phyloP scores from a whole-genome alignment of 2,888 invertebrate species.

The Gandaritis pyraliata region DNA sequence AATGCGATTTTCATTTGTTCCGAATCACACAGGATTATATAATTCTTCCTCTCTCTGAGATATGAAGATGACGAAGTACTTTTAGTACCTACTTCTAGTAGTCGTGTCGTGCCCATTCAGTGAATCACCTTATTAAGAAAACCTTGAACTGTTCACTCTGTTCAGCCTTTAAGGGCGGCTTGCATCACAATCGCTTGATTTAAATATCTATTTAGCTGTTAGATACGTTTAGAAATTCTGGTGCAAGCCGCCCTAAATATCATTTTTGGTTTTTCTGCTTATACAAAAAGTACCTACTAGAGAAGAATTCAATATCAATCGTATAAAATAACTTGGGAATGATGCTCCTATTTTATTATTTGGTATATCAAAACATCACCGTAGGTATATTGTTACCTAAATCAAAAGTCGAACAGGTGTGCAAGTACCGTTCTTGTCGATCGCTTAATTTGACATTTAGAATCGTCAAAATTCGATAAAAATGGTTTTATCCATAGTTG shows the following conservation, averaged over 20 bases:
- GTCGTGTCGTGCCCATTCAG: background rate
- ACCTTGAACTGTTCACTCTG: conserved; percentile 13
- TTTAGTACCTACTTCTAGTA: too few relatives aligned
- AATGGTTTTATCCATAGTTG: too few relatives aligned
- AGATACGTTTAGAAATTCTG: too few relatives aligned
- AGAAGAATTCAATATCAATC: background rate
- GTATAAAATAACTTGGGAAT: background rate
- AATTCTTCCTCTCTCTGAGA: background rate
- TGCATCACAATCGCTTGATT: too few relatives aligned
- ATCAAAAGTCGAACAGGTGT: background rate
- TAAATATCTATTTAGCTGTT: too few relatives aligned
- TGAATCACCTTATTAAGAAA: background rate
- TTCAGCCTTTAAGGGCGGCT: too few relatives aligned
- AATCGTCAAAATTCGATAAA: too few relatives aligned
- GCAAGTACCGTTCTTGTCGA: too few relatives aligned
- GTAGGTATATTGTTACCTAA: background rate
- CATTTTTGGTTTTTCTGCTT: conserved; percentile 4
- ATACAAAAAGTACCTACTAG: background rate
- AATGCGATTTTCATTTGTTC: too few relatives aligned
- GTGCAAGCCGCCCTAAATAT: conserved; percentile 7
- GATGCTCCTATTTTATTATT: background rate
- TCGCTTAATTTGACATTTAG: too few relatives aligned
- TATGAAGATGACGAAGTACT: too few relatives aligned
- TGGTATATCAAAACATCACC: background rate
- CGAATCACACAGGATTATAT: too few relatives aligned